Conservation (phyloP, 1,140 invertebrate genomes). For the Cyphomyrmex costatus region DNA sequence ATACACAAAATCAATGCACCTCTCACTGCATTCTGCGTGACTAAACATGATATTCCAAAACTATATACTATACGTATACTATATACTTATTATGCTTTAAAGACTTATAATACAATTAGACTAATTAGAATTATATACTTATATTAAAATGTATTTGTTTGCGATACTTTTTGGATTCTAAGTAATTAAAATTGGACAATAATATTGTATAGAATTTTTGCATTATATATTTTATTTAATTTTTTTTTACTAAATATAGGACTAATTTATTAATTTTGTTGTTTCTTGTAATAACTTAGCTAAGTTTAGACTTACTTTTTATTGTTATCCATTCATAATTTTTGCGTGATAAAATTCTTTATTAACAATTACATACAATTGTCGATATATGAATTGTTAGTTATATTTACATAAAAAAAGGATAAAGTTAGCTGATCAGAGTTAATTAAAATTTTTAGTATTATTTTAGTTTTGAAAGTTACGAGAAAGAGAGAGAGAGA, state of each 20-base stretch:
- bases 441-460: neutral
- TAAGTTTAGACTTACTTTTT: neutral
- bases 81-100: neutral
- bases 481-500: no score
- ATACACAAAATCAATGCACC: constrained; percentile 18
- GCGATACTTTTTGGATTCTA: neutral
- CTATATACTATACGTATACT: neutral
- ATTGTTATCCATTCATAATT: neutral
- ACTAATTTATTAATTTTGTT: constrained; percentile 9
- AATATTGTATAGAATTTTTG: neutral
- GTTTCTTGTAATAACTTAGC: neutral
- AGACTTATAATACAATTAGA: neutral
- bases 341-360: neutral
- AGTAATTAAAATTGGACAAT: neutral
- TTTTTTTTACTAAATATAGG: neutral
- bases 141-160: neutral
- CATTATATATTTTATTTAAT: constrained; percentile 4
- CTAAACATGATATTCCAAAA: constrained; percentile 59
- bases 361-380: neutral
- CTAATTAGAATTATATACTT: neutral
- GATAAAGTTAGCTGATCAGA: neutral
- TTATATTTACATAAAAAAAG: neutral
- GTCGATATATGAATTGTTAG: neutral
- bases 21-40: constrained; percentile 43
- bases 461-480: neutral